A percentile compares a stretch with the other conserved stretches of the same genome.
phyloP scores from a whole-genome alignment of 2,113 vertebrate species.

The Anolis carolinensis region DNA sequence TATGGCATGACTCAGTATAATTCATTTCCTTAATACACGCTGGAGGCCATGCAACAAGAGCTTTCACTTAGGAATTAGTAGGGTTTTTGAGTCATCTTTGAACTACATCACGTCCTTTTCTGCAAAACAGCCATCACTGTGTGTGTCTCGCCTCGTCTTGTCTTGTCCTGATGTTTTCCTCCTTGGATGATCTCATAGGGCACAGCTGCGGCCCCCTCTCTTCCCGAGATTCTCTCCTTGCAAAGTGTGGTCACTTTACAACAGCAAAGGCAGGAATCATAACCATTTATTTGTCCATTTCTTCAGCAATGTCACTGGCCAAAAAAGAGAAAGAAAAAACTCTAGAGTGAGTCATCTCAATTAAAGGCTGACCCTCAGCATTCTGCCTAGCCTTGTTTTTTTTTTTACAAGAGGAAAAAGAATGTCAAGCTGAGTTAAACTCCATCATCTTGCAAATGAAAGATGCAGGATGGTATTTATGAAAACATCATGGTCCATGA shows the following conservation, averaged over 20 bases:
- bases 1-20: too few relatives aligned
- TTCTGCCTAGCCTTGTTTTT: conserved; percentile 10
- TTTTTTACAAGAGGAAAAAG: background rate
- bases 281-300: background rate
- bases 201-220: conserved; percentile 20
- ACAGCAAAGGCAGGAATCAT: conserved; percentile 21
- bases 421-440: conserved; percentile 38
- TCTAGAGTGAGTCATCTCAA: conserved; percentile 9
- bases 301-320: conserved; percentile 13
- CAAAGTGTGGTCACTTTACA: background rate
- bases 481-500: background rate
- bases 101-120: conserved; percentile 31
- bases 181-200: background rate
- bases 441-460: conserved; percentile 31
- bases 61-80: background rate
- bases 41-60: background rate
- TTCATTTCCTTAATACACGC: too few relatives aligned
- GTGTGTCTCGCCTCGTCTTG: conserved; percentile 16
- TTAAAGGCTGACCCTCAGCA: conserved; percentile 34
- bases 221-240: background rate
- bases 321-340: background rate
- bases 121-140: background rate
- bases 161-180: conserved; percentile 38
- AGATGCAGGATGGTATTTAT: conserved; percentile 25
- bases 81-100: conserved; percentile 38